phyloP scores from a whole-genome alignment of 2,888 invertebrate genomes.

The Caenorhabditis auriculariae region DNA sequence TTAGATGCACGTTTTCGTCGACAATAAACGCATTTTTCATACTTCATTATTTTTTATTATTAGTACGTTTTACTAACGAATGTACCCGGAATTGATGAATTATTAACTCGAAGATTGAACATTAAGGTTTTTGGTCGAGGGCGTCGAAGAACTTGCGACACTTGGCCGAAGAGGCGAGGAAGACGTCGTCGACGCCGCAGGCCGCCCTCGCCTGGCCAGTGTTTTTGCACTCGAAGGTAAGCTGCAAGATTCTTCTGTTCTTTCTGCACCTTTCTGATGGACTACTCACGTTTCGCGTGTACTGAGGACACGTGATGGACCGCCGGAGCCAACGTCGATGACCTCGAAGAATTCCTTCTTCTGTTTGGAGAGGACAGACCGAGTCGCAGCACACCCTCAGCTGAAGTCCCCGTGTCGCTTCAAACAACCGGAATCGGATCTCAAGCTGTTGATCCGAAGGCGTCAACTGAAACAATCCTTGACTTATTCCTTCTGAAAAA shows the following conservation, averaged over 20 bases:
- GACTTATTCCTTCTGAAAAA: too few species aligned
- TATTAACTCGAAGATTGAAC: too few species aligned
- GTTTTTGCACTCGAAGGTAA: constrained; percentile 59
- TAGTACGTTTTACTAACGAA: too few species aligned
- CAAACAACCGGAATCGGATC: constrained; percentile 48
- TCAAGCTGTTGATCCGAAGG: constrained; percentile 10
- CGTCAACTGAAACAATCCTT: constrained; percentile 15
- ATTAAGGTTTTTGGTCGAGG: constrained; percentile 15
- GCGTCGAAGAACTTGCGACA: constrained; percentile 38
- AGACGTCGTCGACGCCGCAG: constrained; percentile 57
- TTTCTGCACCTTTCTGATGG: too few species aligned
- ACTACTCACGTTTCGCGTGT: constrained; percentile 50
- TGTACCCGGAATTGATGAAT: too few species aligned
- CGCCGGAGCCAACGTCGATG: constrained; percentile 47
- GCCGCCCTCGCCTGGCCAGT: constrained; percentile 50
- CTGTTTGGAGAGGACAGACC: constrained; percentile 53
- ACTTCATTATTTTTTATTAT: too few species aligned
- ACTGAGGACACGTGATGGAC: constrained; percentile 48
- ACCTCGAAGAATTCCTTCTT: constrained; percentile 46
- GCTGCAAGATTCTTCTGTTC: constrained; percentile 26
- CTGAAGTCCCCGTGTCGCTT: constrained; percentile 50
- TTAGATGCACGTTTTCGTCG: too few species aligned
- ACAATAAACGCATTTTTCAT: too few species aligned
- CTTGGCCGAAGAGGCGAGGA: constrained; percentile 29
- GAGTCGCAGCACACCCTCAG: constrained; percentile 55